Evolutionary conservation across 2,797 vertebrate species (phyloP), one percentile per base, ranked within the genome.

Genomic region (Chrysocyon brachyurus): DNA sequence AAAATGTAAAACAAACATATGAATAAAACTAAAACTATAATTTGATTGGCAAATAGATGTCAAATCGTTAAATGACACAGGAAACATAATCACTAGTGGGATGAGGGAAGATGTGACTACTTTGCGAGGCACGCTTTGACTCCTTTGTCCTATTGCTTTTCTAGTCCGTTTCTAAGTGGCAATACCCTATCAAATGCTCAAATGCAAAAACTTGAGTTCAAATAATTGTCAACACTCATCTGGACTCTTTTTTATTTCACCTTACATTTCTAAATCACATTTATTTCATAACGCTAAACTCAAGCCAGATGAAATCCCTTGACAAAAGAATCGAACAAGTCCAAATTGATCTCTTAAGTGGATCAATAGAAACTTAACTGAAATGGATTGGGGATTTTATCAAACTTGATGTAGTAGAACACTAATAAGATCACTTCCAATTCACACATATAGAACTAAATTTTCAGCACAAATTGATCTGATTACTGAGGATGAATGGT

Each of bases 331-430:
- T 98, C 77, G 70, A 98, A 98, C 68, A 73, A 98, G 97, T 92
- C 89, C 82, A 98, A 98, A 98, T 97, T 97, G 89, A 98, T 98
- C 97, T 97, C 97, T 96, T 98, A 98, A 98, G 97, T 98, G 97
- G 97, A 98, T 98, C 98, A 93, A 98, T 98, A 97, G 94, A 97
- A 98, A 94, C 96, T 98, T 98, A 98, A 98, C 98, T 97, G 97
- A 98, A 98, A 99, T 97, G 98, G 97, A 98, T 98, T 98, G 87
- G 59, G 96, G 96, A 98, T 97, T 98, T 98, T 98, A 98, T 99
- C 97, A 96, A 97, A 98, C 81, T 94, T 98, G 98, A 98, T 98
- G 97, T 86, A 98, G 93, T 98, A 98, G 98, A 98, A 98, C 97
- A 96, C 98, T 98, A 98, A 98, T 98, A 98, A 98, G 96, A 98